phyloP scores from a whole-genome alignment of 2,113 vertebrate genomes.

The Istiophorus platypterus region DNA sequence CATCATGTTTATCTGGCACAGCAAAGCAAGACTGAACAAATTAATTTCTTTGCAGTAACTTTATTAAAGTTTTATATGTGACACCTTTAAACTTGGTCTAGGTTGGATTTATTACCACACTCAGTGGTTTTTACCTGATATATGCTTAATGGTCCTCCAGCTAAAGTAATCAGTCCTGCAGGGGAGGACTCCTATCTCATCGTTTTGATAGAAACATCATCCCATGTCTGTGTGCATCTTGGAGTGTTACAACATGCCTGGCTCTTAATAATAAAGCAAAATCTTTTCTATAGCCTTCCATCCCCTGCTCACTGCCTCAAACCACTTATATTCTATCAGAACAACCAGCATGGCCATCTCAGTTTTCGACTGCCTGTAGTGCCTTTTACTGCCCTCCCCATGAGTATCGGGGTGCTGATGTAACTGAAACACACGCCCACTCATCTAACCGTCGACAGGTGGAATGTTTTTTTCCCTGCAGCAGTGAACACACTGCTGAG shows the following conservation, averaged over 20 bases:
- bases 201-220: conserved; percentile 51
- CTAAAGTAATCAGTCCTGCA: conserved; percentile 48
- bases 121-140: neutral
- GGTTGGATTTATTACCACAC: neutral
- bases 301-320: conserved; percentile 49
- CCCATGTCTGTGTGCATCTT: conserved; percentile 29
- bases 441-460: conserved; percentile 33
- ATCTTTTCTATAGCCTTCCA: conserved; percentile 45
- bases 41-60: neutral
- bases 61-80: neutral
- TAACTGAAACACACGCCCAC: conserved; percentile 56
- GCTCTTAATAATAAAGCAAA: conserved; percentile 60
- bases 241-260: conserved; percentile 29
- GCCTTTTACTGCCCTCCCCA: conserved; percentile 50
- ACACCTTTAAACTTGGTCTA: neutral
- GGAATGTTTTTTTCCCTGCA: conserved; percentile 46
- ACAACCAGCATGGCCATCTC: conserved; percentile 35
- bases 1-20: conserved; percentile 11
- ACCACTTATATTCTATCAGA: conserved; percentile 66
- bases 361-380: conserved; percentile 49
- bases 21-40: conserved; percentile 1
- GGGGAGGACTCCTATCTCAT: conserved; percentile 49
- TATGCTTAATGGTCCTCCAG: conserved; percentile 17
- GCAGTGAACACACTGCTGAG: conserved; percentile 29
- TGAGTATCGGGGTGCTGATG: conserved; percentile 22